Percentiles rank a stretch among this genome's conserved stretches.
Evolutionary conservation across 2,113 vertebrate genomes (phyloP).

Genomic region (Phrynosoma blainvillii): DNA sequence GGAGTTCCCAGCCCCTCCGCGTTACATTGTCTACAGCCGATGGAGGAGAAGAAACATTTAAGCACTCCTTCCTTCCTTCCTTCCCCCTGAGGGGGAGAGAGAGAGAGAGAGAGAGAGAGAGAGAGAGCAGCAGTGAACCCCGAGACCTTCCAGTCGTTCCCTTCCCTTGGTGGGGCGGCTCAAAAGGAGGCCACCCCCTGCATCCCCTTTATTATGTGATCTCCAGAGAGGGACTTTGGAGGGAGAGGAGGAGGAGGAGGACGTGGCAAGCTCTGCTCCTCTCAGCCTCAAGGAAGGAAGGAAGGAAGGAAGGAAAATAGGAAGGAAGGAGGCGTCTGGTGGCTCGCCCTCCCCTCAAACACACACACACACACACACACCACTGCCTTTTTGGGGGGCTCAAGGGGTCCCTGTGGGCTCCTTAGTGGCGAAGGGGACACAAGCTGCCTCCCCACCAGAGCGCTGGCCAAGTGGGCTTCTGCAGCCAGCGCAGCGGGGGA

Average conservation of each 20-base stretch:
- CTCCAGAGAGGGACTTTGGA: not conserved
- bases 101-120: too few species aligned
- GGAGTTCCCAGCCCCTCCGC: constrained; percentile 21
- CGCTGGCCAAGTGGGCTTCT: constrained; percentile 34
- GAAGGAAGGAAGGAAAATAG: not conserved
- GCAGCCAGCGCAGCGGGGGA: not conserved
- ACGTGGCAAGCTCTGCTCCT: constrained; percentile 5
- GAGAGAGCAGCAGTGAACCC: not conserved
- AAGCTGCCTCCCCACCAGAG: not conserved
- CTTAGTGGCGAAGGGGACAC: too few species aligned
- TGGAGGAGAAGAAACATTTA: not conserved
- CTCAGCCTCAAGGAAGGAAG: too few species aligned
- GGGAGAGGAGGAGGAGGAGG: not conserved
- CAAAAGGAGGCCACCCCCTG: not conserved
- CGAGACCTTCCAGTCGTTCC: not conserved
- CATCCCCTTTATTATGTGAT: too few species aligned
- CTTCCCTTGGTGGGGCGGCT: not conserved
- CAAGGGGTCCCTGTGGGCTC: not conserved
- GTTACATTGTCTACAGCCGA: constrained; percentile 20
- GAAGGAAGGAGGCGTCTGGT: not conserved
- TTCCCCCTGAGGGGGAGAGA: too few species aligned
- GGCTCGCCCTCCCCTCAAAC: not conserved
- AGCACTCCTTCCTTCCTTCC: not conserved
- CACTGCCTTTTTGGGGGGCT: not conserved
- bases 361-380: not conserved